Evolutionary conservation across 2,888 invertebrate genomes (phyloP).

Genomic region (Dolomedes plantarius): DNA sequence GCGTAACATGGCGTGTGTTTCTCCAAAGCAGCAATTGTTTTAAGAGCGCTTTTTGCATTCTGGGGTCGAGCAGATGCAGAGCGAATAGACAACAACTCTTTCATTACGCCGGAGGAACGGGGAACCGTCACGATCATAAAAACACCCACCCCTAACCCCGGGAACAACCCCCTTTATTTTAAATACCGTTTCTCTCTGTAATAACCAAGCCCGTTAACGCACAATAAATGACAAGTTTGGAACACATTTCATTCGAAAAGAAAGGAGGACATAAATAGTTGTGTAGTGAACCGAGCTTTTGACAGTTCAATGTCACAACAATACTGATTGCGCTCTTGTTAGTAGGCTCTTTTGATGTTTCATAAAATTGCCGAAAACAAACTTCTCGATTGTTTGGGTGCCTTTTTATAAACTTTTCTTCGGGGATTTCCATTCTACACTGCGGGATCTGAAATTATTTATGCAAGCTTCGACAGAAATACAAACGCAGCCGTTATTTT

Average conservation of each 20-base stretch:
- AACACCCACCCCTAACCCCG: not conserved
- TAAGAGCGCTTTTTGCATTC: not conserved
- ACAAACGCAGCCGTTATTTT: too few relatives aligned
- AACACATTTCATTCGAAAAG: not conserved
- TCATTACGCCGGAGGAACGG: not conserved
- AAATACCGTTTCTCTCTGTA: not conserved
- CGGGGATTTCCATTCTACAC: too few relatives aligned
- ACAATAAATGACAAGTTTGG: not conserved
- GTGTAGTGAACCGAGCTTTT: not conserved
- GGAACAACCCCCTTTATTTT: not conserved
- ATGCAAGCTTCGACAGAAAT: too few relatives aligned
- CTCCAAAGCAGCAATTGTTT: slow-evolving; percentile 9
- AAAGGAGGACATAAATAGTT: not conserved
- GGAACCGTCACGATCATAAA: not conserved
- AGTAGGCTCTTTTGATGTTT: not conserved
- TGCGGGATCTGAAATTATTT: too few relatives aligned
- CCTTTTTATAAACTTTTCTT: too few relatives aligned
- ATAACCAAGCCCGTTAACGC: not conserved
- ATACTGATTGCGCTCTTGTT: not conserved
- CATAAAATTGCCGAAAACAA: not conserved
- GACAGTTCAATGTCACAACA: not conserved
- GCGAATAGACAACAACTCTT: slow-evolving; percentile 1
- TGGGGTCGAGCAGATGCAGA: slow-evolving; percentile 7
- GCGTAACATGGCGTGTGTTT: slow-evolving; percentile 54
- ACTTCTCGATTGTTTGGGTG: not conserved